Evolutionary conservation across 1,140 invertebrate genomes (phyloP).

Genomic region (Calephelis nemesis): DNA sequence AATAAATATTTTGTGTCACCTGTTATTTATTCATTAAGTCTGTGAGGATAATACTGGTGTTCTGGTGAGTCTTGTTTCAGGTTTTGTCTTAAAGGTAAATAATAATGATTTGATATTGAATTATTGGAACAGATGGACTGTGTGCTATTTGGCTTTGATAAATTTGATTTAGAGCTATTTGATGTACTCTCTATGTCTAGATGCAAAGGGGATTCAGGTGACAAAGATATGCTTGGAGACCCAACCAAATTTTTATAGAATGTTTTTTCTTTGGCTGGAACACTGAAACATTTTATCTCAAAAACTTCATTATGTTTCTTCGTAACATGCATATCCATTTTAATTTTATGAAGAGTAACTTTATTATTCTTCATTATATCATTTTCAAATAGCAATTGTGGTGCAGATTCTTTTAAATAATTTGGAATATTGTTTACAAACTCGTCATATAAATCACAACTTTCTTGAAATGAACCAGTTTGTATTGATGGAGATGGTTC

Average conservation of each 20-base stretch:
- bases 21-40: slow-evolving; percentile 45
- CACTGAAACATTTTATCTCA: not conserved
- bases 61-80: slow-evolving; percentile 52
- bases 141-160: slow-evolving; percentile 20
- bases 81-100: slow-evolving; percentile 12
- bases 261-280: not conserved
- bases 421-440: slow-evolving; percentile 41
- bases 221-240: not conserved
- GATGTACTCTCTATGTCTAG: not conserved
- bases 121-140: not conserved
- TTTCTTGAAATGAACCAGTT: slow-evolving; percentile 13
- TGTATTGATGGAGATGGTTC: slow-evolving; percentile 21
- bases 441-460: slow-evolving; percentile 39
- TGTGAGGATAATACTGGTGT: slow-evolving; percentile 60
- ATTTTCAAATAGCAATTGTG: slow-evolving; percentile 28
- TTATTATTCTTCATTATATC: slow-evolving; percentile 37
- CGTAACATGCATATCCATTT: not conserved
- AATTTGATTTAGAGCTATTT: slow-evolving; percentile 19
- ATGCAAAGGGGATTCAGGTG: not conserved
- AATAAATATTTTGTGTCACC: slow-evolving; percentile 16
- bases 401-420: slow-evolving; percentile 37
- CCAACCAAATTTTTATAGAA: not conserved
- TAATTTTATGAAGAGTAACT: slow-evolving; percentile 26
- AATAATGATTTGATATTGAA: slow-evolving; percentile 15
- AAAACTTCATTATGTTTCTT: not conserved